Percentiles rank a stretch among this genome's conserved stretches.
phyloP scores from a whole-genome alignment of 2,113 vertebrate species.

The Microtus pennsylvanicus region DNA sequence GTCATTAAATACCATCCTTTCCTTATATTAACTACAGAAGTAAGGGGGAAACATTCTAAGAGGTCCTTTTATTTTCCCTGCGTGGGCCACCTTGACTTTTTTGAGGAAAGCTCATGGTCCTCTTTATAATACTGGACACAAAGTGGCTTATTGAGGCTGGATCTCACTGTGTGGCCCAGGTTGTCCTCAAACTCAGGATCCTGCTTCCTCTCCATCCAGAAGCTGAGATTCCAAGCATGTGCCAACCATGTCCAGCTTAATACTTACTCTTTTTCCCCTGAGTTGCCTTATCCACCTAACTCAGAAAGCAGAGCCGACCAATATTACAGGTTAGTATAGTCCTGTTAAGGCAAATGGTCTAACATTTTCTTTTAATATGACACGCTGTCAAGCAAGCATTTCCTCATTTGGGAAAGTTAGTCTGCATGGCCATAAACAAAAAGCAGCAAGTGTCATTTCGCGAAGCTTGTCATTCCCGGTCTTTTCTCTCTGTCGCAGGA shows the following conservation, averaged over 20 bases:
- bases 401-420: constrained; percentile 52
- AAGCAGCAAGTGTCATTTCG: constrained; percentile 19
- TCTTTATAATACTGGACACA: neutral
- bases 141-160: neutral
- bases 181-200: neutral
- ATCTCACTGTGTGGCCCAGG: neutral
- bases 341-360: neutral
- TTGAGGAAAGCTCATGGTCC: neutral
- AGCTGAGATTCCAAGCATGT: neutral
- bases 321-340: neutral
- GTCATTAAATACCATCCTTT: neutral
- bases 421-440: constrained; percentile 51
- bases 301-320: neutral
- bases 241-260: neutral
- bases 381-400: constrained; percentile 30
- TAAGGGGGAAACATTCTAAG: neutral
- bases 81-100: neutral
- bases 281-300: neutral
- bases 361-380: constrained; percentile 11
- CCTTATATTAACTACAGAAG: neutral
- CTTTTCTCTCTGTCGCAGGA: constrained; percentile 42
- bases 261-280: neutral
- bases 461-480: constrained; percentile 28
- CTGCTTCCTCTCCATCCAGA: neutral
- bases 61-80: neutral